Base-by-base conservation (phyloP, 2,888 invertebrate genomes). In the Tinea trinotella region DNA sequence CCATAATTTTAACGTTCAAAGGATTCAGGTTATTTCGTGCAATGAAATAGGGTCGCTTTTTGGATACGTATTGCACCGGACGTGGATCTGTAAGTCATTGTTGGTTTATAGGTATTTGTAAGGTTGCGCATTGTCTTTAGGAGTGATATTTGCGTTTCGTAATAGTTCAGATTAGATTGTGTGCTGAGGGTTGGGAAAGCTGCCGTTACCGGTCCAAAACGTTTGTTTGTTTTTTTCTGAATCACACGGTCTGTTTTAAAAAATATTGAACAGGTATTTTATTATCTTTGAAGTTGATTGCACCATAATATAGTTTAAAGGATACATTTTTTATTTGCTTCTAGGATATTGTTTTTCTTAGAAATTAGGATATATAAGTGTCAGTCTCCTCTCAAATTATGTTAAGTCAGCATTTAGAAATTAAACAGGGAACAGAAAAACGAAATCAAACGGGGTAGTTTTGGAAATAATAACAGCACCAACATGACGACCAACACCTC, bases 91-190 rank as follows among this genome's bases (percentile, higher is more conserved):
- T 50, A 24, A 24, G 24, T 64, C 61, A 64, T 65, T 65, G 66
- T 67, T 63, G 59, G 68, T 68, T 70, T 71, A 67, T 62, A 68
- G 67, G 71, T 76, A 76, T 76, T 82, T 80, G 78, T 78, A 69
- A 70, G 68, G 71, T 76, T 78, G 70, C 62, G 24, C 24, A 50
- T 50, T 50, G 79, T 81, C 67, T 81, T 75, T 64, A 68, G 59
- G 59, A 64, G 62, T 65, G 64, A 70, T 76, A 69, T 79, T 78
- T 78, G 76, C 65, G 71, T 78, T 76, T 72, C 67, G 65, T 71
- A 54, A 55, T 61, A 73, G 76, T 77, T 80, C 77, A 75, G 70
- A 50, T 50, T 24, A 50, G 50, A 24, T 24, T 24, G 50, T 50
- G 22, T 50, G 50, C 50, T 64, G 58, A 62, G 62, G 72, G 68